Percentiles rank a stretch among this genome's conserved stretches.
Evolutionary conservation across 2,888 invertebrate species (phyloP).

Genomic region (Rhingia campestris): DNA sequence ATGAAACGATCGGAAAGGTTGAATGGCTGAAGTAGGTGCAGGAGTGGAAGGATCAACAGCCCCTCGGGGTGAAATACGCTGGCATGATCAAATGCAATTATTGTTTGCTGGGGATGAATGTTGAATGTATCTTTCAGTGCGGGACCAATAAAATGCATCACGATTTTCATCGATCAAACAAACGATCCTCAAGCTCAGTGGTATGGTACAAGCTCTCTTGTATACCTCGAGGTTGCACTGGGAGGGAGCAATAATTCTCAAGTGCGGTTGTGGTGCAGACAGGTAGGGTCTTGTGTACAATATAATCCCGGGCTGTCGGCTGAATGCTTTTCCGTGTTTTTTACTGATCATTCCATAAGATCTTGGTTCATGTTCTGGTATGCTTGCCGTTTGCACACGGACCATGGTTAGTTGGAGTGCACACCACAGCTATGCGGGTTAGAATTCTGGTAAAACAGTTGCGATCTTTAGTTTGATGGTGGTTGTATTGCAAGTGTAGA

Average conservation of each 20-base stretch:
- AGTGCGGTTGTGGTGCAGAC: slow-evolving; percentile 62
- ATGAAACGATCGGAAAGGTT: slow-evolving; percentile 57
- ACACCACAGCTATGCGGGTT: slow-evolving; percentile 26
- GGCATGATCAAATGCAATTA: slow-evolving; percentile 62
- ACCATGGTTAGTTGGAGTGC: slow-evolving; percentile 12
- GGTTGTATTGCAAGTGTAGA: background rate
- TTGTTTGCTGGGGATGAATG: slow-evolving; percentile 43
- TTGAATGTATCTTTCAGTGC: slow-evolving; percentile 48
- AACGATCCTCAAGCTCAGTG: slow-evolving; percentile 49
- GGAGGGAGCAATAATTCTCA: slow-evolving; percentile 61
- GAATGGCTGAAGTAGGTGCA: slow-evolving; percentile 22
- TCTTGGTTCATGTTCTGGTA: slow-evolving; percentile 44
- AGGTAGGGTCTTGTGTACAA: slow-evolving; percentile 57
- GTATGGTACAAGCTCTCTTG: slow-evolving; percentile 1
- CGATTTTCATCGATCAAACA: slow-evolving; percentile 72
- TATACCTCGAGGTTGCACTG: slow-evolving; percentile 31
- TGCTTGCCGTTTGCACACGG: slow-evolving; percentile 9
- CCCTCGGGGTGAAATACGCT: slow-evolving; percentile 40
- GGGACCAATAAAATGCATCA: slow-evolving; percentile 68
- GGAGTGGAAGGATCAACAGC: slow-evolving; percentile 49
- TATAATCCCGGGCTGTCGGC: slow-evolving; percentile 43
- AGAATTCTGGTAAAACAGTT: slow-evolving; percentile 49
- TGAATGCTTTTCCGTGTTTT: slow-evolving; percentile 68
- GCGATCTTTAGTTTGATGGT: background rate
- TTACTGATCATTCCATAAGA: slow-evolving; percentile 51